Evolutionary conservation across 2,888 invertebrate species (phyloP), one percentile per base, ranked within the genome.

Genomic region (Harpalus rufipes): DNA sequence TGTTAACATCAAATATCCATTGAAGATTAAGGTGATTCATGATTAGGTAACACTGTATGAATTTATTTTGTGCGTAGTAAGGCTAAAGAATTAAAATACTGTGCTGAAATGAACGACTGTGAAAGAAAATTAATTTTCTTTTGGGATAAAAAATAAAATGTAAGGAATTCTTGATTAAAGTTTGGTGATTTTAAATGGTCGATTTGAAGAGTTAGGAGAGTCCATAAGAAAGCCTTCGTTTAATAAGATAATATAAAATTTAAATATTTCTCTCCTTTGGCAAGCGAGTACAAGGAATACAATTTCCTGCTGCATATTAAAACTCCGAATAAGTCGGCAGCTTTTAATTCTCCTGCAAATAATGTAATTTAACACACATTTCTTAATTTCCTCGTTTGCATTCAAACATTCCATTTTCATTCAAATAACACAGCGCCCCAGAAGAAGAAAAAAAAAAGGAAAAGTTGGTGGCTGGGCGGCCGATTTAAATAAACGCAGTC

Each of bases 361-460:
- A 68, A 85, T 80, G 39, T 80, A 80, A 85, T 85, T 85, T 85
- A 85, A 41, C 85, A 85, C 72, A 85, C 80, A 85, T 85, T 80
- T 80, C 85, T 85, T 85, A 85, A 85, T 85, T 85, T 85, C 85
- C 85, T 85, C 85, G 80, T 85, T 72, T 85, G 80, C 85, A 85
- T 85, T 85, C 80, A 80, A 85, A 80, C 85, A 85, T 85, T 85
- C 80, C 59, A 80, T 85, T 85, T 80, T 80, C 72, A 85, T 85
- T 85, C 80, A 85, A 85, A 85, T 79, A 85, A 80, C 80, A 68
- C 8, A 25, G 79, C 61, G 41, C 44, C 74, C 41, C 59, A 84
- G 58, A 59, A 61, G 32, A 80, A 80, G 68, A 85, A 80, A 41
- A 16, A 85, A 80, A 41, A 16, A 51, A 63, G 79, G 32, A 79